Evolutionary conservation across 2,797 vertebrate genomes (phyloP).

Genomic region (Cetoscarus ocellatus): DNA sequence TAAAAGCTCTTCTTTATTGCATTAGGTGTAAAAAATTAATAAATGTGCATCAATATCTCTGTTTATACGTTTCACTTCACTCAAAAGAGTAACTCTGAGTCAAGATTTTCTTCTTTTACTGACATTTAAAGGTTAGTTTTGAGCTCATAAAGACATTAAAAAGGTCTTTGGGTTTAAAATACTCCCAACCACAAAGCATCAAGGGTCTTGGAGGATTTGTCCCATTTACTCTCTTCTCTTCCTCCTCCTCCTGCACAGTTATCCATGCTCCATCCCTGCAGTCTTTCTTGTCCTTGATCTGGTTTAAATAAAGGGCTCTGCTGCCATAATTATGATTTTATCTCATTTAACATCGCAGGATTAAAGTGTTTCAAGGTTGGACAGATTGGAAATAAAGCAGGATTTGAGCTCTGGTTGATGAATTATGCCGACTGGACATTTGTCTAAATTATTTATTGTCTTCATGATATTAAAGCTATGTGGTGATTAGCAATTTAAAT

Average conservation of each 20-base stretch:
- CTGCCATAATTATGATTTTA: conserved; percentile 78
- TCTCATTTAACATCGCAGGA: conserved; percentile 73
- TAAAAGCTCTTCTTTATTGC: not conserved
- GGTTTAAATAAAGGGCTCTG: conserved; percentile 71
- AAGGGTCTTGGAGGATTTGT: conserved; percentile 62
- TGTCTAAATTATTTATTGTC: conserved; percentile 84
- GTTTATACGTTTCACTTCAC: not conserved
- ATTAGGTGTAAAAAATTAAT: not conserved
- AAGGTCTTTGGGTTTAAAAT: conserved; percentile 47
- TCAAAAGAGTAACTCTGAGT: not conserved
- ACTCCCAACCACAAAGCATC: conserved; percentile 39
- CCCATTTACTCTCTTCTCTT: conserved; percentile 54
- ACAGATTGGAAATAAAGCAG: conserved; percentile 77
- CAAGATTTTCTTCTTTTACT: not conserved
- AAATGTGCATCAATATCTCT: not conserved
- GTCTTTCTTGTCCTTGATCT: conserved; percentile 77
- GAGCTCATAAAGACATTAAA: conserved; percentile 41
- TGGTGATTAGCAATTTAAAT: conserved; percentile 85
- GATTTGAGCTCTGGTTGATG: conserved; percentile 75
- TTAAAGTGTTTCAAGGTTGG: conserved; percentile 80
- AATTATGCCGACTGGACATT: conserved; percentile 79
- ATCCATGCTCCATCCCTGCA: conserved; percentile 49
- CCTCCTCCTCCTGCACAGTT: conserved; percentile 28
- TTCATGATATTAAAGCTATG: conserved; percentile 79
- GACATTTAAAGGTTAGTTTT: conserved; percentile 26